Base-by-base conservation (phyloP, 2,797 vertebrate genomes). In the Nasua narica region DNA sequence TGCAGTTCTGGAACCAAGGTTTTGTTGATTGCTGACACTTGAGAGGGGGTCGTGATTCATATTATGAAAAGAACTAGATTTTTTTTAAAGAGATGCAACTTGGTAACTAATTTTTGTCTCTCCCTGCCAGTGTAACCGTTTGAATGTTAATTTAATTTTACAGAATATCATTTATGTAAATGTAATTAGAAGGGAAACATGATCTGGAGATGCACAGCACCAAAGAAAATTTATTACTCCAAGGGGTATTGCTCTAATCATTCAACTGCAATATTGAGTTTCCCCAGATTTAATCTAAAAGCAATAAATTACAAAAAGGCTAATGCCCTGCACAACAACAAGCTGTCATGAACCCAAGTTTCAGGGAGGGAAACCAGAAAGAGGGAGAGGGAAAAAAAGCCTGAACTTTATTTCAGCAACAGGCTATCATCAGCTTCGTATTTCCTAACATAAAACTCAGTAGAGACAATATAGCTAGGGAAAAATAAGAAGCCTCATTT, bases 241-340 rank as follows among this genome's bases (percentile, higher is more conserved):
- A 43, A 99, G 99, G 99, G 99, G 99, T 99, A 99, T 98, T 99
- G 98, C 99, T 99, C 99, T 99, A 99, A 99, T 99, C 99, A 99
- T 99, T 99, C 99, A 99, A 99, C 99, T 99, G 99, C 99, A 99
- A 99, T 99, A 99, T 99, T 99, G 99, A 99, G 99, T 99, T 99
- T 99, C 99, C 98, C 98, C 98, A 99, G 99, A 99, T 99, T 99
- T 99, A 99, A 99, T 99, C 99, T 99, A 99, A 99, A 99, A 97
- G 98, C 99, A 99, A 99, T 99, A 99, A 99, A 99, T 99, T 99
- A 99, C 98, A 99, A 99, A 99, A 99, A 99, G 98, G 99, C 99
- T 99, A 99, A 99, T 98, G 98, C 98, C 98, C 98, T 98, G 98
- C 98, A 98, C 98, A 98, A 98, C 98, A 99, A 98, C 98, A 99